These are phyloP conservation scores for Hofmannophila pseudospretella DNA, from an alignment of 2,888 invertebrate species.

Conservation along the genomic window DNA sequence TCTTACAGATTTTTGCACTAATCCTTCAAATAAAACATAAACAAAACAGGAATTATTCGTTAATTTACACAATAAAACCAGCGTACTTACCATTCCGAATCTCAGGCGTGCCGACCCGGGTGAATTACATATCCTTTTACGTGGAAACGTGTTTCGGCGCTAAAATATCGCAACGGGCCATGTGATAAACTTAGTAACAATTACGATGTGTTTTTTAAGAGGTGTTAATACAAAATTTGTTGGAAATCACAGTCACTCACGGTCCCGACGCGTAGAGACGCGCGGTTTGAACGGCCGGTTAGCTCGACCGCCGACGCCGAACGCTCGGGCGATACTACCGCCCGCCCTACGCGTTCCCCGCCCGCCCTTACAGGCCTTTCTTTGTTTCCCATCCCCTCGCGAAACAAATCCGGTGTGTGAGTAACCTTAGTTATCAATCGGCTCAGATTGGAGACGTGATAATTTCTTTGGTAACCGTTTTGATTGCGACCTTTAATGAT, in stretches of 20 bases:
- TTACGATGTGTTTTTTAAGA: no score
- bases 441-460: conserved; percentile 30
- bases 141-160: conserved; percentile 11
- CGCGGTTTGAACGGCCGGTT: conserved; percentile 16
- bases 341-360: conserved; percentile 51
- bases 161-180: conserved; percentile 33
- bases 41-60: background rate
- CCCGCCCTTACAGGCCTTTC: conserved; percentile 65
- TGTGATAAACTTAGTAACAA: no score
- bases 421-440: conserved; percentile 57
- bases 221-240: no score
- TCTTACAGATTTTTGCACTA: no score
- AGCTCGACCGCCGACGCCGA: conserved; percentile 41
- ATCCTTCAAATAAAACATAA: no score
- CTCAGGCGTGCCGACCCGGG: conserved; percentile 12
- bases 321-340: conserved; percentile 56
- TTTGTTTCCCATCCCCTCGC: conserved; percentile 68
- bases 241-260: conserved; percentile 25
- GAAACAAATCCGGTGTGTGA: conserved; percentile 55
- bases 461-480: conserved; percentile 13
- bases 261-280: conserved; percentile 15
- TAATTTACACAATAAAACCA: conserved; percentile 1
- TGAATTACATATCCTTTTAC: conserved; percentile 12
- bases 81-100: conserved; percentile 18
- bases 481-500: background rate